A percentile compares a stretch with the other conserved stretches of the same genome.
These are phyloP conservation scores for Sebastes reedi DNA, from an alignment of 2,797 vertebrate species.

Conservation along the genomic window DNA sequence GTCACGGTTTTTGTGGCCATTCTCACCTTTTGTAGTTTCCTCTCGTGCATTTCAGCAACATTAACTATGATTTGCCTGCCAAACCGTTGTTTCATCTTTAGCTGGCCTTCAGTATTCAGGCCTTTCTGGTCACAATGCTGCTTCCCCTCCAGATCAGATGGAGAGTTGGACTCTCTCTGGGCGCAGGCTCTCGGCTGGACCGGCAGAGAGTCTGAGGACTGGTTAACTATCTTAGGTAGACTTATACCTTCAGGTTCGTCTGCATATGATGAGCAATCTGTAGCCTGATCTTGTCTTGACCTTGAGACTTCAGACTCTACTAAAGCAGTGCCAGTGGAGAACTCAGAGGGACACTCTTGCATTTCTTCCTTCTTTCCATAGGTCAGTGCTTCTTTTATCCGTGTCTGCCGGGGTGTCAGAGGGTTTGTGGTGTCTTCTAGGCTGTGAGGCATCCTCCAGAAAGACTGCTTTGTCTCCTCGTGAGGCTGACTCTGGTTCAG, in stretches of 20 bases:
- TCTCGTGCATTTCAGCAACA: conserved; percentile 62
- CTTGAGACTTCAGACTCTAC: conserved; percentile 7
- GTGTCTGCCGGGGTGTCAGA: conserved; percentile 21
- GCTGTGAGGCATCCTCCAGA: conserved; percentile 61
- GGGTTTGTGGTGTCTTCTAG: conserved; percentile 22
- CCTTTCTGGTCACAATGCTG: conserved; percentile 45
- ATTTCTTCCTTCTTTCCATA: conserved; percentile 43
- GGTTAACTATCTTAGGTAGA: conserved; percentile 19
- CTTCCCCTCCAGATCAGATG: conserved; percentile 12
- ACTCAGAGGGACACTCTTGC: conserved; percentile 52
- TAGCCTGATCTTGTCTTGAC: conserved; percentile 11
- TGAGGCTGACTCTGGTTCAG: conserved; percentile 58
- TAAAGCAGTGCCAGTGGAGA: conserved; percentile 41
- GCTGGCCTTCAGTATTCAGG: conserved; percentile 60
- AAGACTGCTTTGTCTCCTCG: conserved; percentile 36
- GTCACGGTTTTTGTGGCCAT: not conserved
- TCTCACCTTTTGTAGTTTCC: conserved; percentile 77
- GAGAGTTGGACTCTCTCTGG: conserved; percentile 9
- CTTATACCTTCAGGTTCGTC: conserved; percentile 22
- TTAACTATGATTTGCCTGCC: conserved; percentile 58
- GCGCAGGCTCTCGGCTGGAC: conserved; percentile 4
- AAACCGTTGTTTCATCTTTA: conserved; percentile 66
- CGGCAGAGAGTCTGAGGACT: conserved; percentile 33
- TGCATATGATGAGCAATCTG: conserved; percentile 27
- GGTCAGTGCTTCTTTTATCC: conserved; percentile 9